phyloP scores from a whole-genome alignment of 2,888 invertebrate species.

The Liodrosophila aerea region DNA sequence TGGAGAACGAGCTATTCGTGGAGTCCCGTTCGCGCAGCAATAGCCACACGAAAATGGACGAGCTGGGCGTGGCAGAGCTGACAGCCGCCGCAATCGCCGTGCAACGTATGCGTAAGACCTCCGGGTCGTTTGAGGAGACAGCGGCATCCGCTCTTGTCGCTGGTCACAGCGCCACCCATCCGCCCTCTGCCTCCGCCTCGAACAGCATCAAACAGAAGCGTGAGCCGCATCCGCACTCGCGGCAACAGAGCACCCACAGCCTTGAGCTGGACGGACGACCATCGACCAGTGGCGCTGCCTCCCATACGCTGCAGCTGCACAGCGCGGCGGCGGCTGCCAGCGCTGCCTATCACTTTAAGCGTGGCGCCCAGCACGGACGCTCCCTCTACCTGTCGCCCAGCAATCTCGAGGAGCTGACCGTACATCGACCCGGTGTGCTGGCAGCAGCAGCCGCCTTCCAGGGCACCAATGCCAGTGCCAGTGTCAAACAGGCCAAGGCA shows the following conservation, averaged over 20 bases:
- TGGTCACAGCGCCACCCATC: conserved; percentile 69
- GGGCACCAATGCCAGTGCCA: conserved; percentile 82
- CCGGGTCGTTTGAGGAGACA: conserved; percentile 79
- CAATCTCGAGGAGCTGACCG: conserved; percentile 81
- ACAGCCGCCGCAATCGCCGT: conserved; percentile 66
- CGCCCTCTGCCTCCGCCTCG: conserved; percentile 63
- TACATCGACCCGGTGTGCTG: conserved; percentile 79
- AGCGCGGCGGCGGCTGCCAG: conserved; percentile 79
- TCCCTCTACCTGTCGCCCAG: conserved; percentile 82
- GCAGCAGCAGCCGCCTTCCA: conserved; percentile 81
- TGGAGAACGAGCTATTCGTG: conserved; percentile 81
- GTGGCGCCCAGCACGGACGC: conserved; percentile 81
- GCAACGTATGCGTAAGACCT: conserved; percentile 74
- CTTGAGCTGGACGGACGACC: conserved; percentile 81
- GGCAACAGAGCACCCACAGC: conserved; percentile 82
- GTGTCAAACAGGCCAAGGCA: conserved; percentile 81
- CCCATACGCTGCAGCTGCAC: conserved; percentile 76
- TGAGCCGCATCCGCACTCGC: conserved; percentile 77
- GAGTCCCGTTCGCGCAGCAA: conserved; percentile 82
- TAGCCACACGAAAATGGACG: conserved; percentile 81
- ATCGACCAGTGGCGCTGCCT: conserved; percentile 74
- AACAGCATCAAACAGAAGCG: conserved; percentile 79
- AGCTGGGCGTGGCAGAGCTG: conserved; percentile 75
- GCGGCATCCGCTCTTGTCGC: conserved; percentile 45
- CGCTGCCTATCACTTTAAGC: conserved; percentile 80